Base-by-base conservation (phyloP, 2,888 invertebrate genomes). In the Polydrusus pterygomalis region DNA sequence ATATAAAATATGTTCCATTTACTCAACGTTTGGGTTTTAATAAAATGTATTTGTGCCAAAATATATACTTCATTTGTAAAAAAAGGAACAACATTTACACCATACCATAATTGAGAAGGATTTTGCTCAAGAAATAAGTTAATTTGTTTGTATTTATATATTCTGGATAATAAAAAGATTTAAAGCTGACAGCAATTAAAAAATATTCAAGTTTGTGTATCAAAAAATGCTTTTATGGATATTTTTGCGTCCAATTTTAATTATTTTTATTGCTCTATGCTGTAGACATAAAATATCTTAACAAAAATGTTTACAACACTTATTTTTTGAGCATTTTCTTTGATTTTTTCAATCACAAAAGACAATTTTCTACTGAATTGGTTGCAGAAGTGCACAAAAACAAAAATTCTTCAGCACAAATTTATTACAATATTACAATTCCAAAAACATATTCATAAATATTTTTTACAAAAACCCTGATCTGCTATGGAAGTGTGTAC, bases 311-410 rank as follows among this genome's bases (percentile, higher is more conserved):
- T 25, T n/a, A 25, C 43, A 43, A 43, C n/a, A 11, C 51, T 18
- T 38, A 67, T 51, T 47, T 51, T 51, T 67, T 51, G 34, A 67
- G 65, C 65, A 67, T n/a, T 49, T 49, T 18, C 2, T n/a, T 45
- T 20, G 15, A 64, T 20, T 64, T 49, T 15, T n/a, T 7, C 30
- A 47, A 15, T 25, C 38, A 54, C 38, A 38, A 25, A 43, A 56
- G 5, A 67, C 65, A 7, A 54, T 2, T 54, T 30, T 13, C 56
- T 68, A 56, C 45, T 11, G 10, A 54, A 67, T 43, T 40, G 67
- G 67, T 68, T 45, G n/a, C 25, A n/a, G 38, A 68, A 45, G 40
- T 68, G 43, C 56, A 68, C 54, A 68, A 56, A 68, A 68, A 68
- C 68, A 68, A 68, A 11, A 18, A 15, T 13, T 25, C 6, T 18